These are phyloP conservation scores for Polia nebulosa DNA, from an alignment of 2,888 invertebrate genomes.

Conservation along the genomic window DNA sequence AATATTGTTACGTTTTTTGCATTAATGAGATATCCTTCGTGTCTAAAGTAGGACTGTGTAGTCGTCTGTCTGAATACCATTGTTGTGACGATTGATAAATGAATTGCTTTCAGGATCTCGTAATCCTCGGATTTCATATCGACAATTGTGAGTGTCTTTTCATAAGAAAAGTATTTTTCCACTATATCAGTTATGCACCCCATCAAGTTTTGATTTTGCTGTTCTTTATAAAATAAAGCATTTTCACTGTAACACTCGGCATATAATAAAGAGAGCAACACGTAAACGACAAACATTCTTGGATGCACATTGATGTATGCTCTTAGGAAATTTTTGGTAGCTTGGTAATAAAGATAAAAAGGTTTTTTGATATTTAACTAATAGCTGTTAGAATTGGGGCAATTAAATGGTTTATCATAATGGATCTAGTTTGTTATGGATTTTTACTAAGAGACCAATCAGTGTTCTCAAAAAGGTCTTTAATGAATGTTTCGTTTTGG, in stretches of 20 bases:
- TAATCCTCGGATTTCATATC: background rate
- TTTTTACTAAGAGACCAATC: background rate
- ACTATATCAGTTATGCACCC: background rate
- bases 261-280: conserved; percentile 32
- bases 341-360: background rate
- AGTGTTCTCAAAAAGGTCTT: background rate
- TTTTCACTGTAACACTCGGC: background rate
- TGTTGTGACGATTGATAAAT: conserved; percentile 4
- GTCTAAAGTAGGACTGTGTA: conserved; percentile 5
- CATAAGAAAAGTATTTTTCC: background rate
- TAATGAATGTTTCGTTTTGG: background rate
- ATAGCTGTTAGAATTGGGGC: background rate
- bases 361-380: background rate
- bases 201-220: background rate
- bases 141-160: background rate
- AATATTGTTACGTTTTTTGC: background rate
- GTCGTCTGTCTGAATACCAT: conserved; percentile 24
- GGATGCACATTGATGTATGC: background rate
- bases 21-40: background rate
- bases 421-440: conserved; percentile 11
- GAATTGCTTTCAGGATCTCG: background rate
- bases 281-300: conserved; percentile 55
- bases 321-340: background rate
- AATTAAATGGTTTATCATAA: conserved; percentile 6
- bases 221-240: background rate